Evolutionary conservation across 2,888 invertebrate species (phyloP).

Genomic region (Mythimna lalbum): DNA sequence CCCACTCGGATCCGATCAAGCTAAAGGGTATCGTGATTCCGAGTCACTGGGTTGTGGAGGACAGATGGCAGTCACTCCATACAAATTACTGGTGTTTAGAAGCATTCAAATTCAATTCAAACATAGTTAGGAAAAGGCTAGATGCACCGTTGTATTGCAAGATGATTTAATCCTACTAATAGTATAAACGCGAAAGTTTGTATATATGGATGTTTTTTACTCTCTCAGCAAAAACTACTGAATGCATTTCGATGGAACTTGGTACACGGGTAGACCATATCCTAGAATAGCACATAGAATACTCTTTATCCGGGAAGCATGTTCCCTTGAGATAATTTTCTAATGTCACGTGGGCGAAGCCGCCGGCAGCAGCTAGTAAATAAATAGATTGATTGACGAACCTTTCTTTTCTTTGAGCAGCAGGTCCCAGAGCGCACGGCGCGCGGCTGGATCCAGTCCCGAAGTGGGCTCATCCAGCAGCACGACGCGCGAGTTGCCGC

Average conservation of each 20-base stretch:
- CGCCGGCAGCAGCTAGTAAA: too few relatives aligned
- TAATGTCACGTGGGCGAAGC: too few relatives aligned
- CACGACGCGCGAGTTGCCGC: constrained; percentile 94
- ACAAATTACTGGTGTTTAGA: neutral
- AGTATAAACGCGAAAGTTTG: too few relatives aligned
- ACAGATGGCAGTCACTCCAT: neutral
- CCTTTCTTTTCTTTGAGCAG: constrained; percentile 93
- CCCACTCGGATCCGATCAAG: neutral
- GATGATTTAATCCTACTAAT: too few relatives aligned
- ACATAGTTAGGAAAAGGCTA: neutral
- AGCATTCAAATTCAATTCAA: neutral
- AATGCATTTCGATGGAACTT: too few relatives aligned
- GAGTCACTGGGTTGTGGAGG: neutral
- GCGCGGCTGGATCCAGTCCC: constrained; percentile 97
- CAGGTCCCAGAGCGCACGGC: constrained; percentile 97
- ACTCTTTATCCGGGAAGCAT: too few relatives aligned
- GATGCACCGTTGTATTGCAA: too few relatives aligned
- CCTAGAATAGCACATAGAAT: too few relatives aligned
- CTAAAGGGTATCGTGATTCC: neutral
- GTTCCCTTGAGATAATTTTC: too few relatives aligned
- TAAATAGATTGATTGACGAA: constrained; percentile 46
- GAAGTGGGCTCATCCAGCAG: constrained; percentile 97
- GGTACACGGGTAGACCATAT: too few relatives aligned
- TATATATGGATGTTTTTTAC: too few relatives aligned
- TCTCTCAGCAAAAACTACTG: too few relatives aligned